A percentile compares a stretch with the other conserved stretches of the same genome.
phyloP scores from a whole-genome alignment of 2,888 invertebrate genomes.

The Polietes domitor region DNA sequence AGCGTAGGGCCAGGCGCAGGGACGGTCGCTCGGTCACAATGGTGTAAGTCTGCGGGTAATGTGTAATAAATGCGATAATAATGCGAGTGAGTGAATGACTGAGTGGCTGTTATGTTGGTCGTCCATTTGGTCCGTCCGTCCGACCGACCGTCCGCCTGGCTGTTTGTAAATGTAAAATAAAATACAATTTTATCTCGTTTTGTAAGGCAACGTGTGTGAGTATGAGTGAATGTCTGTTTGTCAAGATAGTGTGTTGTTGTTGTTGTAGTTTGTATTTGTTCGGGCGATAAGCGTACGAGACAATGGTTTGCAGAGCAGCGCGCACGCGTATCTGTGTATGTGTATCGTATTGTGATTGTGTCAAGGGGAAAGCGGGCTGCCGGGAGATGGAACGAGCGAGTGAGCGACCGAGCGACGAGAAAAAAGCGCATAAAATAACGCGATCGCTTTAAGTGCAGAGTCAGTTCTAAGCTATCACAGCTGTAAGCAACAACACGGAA shows the following conservation, averaged over 20 bases:
- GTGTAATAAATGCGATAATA: conserved; percentile 67
- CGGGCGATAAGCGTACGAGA: conserved; percentile 27
- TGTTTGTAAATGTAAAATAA: conserved; percentile 37
- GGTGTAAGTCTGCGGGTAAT: conserved; percentile 62
- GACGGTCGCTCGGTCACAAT: conserved; percentile 36
- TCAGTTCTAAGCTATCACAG: conserved; percentile 64
- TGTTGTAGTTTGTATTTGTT: conserved; percentile 22
- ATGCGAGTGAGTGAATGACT: conserved; percentile 36
- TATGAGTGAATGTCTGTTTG: conserved; percentile 7
- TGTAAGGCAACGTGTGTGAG: conserved; percentile 9
- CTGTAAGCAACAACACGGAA: conserved; percentile 50
- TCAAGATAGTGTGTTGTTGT: conserved; percentile 18
- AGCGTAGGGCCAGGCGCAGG: conserved; percentile 18
- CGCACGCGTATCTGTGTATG: conserved; percentile 26
- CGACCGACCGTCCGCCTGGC: conserved; percentile 1
- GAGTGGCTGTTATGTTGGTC: conserved; percentile 14
- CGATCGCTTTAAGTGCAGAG: conserved; percentile 59
- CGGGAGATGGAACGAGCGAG: conserved; percentile 20
- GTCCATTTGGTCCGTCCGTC: conserved; percentile 6
- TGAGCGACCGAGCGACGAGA: background rate
- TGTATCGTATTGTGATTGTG: background rate
- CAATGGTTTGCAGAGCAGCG: background rate
- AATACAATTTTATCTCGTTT: conserved; percentile 37
- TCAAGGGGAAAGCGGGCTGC: conserved; percentile 40
- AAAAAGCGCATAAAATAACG: conserved; percentile 67